Percentiles rank a stretch among this genome's conserved stretches.
phyloP scores from a whole-genome alignment of 2,888 invertebrate species.

The Zhuqinia jingwanae region DNA sequence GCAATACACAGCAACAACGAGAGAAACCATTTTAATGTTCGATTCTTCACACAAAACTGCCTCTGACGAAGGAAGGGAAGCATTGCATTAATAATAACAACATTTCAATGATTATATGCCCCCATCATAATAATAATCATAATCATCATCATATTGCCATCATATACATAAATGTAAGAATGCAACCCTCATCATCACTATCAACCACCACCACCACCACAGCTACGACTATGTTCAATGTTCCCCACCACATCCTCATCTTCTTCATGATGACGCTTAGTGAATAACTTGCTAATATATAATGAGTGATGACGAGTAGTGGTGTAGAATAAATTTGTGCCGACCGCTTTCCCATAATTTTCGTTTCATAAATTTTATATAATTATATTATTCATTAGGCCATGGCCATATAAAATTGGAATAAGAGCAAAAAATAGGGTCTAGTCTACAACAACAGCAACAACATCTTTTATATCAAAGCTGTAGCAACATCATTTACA shows the following conservation, averaged over 20 bases:
- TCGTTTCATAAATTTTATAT: conserved; percentile 46
- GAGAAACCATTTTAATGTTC: not conserved
- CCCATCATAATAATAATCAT: conserved; percentile 43
- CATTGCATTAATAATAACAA: conserved; percentile 39
- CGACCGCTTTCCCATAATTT: conserved; percentile 42
- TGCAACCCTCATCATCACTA: conserved; percentile 28
- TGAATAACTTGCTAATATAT: conserved; percentile 40
- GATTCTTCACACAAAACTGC: no score
- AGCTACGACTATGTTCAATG: not conserved
- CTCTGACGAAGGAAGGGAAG: not conserved
- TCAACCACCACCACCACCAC: conserved; percentile 29
- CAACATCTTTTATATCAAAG: not conserved
- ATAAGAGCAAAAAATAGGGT: no score
- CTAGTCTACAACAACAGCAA: not conserved
- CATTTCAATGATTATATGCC: conserved; percentile 53
- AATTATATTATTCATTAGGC: conserved; percentile 15
- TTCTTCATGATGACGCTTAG: not conserved
- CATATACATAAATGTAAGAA: no score
- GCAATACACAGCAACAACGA: not conserved
- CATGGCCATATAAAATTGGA: not conserved
- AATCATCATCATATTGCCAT: conserved; percentile 32
- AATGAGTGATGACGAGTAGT: conserved; percentile 12
- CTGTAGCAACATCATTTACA: not conserved
- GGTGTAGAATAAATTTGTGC: conserved; percentile 21
- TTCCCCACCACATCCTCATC: conserved; percentile 42